phyloP scores from a whole-genome alignment of 1,140 invertebrate genomes.

The Drosophila asahinai region DNA sequence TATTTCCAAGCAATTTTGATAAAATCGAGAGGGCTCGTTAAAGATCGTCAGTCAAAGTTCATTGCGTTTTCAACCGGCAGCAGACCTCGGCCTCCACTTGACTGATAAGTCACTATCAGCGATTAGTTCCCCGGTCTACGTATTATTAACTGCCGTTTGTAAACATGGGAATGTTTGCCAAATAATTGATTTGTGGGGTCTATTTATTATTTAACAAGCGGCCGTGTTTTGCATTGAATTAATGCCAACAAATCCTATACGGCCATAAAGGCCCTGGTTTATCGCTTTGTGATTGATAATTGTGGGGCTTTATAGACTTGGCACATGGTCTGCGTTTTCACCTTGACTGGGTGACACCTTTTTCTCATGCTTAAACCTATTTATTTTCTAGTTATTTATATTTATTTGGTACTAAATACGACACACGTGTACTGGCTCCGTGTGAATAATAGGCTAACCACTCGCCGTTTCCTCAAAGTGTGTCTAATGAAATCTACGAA shows the following conservation, averaged over 20 bases:
- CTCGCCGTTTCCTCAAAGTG: not conserved
- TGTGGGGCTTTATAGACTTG: not conserved
- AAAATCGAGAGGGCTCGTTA: not conserved
- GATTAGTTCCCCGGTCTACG: slow-evolving; percentile 9
- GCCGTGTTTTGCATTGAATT: slow-evolving; percentile 13
- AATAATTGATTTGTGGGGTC: slow-evolving; percentile 23
- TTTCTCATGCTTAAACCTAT: not conserved
- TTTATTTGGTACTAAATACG: not conserved
- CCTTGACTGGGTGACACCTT: not conserved
- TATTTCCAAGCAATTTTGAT: not conserved
- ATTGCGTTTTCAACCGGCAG: not conserved
- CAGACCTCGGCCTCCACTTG: slow-evolving; percentile 18
- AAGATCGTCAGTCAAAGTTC: slow-evolving; percentile 31
- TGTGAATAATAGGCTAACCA: no score
- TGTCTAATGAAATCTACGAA: not conserved
- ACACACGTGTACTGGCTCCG: not conserved
- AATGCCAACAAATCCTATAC: not conserved
- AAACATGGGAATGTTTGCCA: slow-evolving; percentile 29
- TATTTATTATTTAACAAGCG: slow-evolving; percentile 1
- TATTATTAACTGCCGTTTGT: slow-evolving; percentile 4
- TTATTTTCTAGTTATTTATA: not conserved
- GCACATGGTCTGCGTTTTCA: not conserved
- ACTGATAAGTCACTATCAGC: slow-evolving; percentile 32
- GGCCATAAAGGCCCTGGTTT: not conserved
- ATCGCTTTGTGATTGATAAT: slow-evolving; percentile 4